A percentile compares a stretch with the other conserved stretches of the same genome.
These are phyloP conservation scores for Podotricha telesiphe DNA, from an alignment of 2,888 invertebrate species.

Conservation along the genomic window DNA sequence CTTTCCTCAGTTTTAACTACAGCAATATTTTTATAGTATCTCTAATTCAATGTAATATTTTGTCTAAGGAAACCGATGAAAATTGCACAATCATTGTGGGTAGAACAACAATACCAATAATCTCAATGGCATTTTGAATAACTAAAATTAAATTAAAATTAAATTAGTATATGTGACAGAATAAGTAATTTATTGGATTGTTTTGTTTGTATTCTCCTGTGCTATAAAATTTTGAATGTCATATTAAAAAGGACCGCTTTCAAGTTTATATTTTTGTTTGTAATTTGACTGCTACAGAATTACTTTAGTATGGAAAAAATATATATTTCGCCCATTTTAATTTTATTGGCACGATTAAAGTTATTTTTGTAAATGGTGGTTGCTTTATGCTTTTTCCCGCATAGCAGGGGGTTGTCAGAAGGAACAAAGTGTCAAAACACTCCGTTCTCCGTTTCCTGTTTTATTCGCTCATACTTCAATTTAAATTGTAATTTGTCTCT, in stretches of 20 bases:
- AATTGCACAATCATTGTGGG: neutral
- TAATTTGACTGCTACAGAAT: neutral
- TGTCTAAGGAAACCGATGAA: neutral
- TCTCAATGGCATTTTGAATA: neutral
- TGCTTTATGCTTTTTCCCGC: no score
- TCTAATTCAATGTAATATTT: neutral
- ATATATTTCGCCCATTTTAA: neutral
- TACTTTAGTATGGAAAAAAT: neutral
- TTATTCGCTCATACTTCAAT: no score
- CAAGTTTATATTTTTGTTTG: conserved; percentile 5
- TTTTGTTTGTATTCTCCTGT: conserved; percentile 13
- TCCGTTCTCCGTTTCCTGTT: no score
- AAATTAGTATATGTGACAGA: neutral
- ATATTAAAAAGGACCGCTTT: conserved; percentile 17
- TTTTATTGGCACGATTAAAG: neutral
- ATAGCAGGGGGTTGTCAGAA: no score
- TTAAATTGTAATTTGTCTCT: no score
- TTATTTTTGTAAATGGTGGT: no score
- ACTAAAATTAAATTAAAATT: conserved; percentile 1
- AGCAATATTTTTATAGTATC: neutral
- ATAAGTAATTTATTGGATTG: neutral
- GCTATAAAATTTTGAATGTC: conserved; percentile 12
- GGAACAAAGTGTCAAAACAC: no score
- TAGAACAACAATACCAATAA: neutral
- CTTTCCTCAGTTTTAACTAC: neutral